Percentiles rank a stretch among this genome's conserved stretches.
Conservation (phyloP, 1,140 invertebrate genomes). For the Drosophila athabasca region DNA sequence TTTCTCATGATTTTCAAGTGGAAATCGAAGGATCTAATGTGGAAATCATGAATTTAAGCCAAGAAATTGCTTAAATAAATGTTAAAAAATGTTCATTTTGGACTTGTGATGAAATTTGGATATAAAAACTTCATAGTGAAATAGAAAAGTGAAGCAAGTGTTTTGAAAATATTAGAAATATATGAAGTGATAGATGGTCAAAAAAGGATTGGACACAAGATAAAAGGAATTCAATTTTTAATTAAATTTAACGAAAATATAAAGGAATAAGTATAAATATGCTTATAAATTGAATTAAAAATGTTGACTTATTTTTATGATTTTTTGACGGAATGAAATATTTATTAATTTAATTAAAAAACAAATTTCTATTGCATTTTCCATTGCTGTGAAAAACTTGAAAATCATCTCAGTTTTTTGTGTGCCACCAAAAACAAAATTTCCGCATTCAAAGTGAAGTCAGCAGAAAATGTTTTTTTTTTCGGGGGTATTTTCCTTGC, state of each 20-base stretch:
- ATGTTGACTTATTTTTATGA: no score
- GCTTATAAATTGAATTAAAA: no score
- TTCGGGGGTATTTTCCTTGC: background rate
- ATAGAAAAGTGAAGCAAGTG: background rate
- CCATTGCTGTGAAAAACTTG: background rate
- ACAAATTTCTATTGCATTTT: background rate
- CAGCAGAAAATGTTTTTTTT: constrained; percentile 3
- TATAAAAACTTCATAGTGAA: background rate
- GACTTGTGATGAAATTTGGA: no score
- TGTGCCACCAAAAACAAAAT: constrained; percentile 15
- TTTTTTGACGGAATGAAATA: no score
- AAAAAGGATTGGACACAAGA: no score
- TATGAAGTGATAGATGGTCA: no score
- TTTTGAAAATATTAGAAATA: background rate
- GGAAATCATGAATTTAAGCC: background rate
- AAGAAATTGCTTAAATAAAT: background rate
- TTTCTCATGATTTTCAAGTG: no score
- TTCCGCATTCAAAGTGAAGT: constrained; percentile 24
- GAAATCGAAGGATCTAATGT: background rate
- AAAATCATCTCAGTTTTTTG: no score
- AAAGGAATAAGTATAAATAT: no score
- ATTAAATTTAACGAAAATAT: no score
- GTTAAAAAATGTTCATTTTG: background rate
- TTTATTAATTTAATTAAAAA: background rate
- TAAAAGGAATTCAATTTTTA: no score